Evolutionary conservation across 1,140 invertebrate genomes (phyloP), one percentile per base, ranked within the genome.

Genomic region (Bombus haemorrhoidalis): DNA sequence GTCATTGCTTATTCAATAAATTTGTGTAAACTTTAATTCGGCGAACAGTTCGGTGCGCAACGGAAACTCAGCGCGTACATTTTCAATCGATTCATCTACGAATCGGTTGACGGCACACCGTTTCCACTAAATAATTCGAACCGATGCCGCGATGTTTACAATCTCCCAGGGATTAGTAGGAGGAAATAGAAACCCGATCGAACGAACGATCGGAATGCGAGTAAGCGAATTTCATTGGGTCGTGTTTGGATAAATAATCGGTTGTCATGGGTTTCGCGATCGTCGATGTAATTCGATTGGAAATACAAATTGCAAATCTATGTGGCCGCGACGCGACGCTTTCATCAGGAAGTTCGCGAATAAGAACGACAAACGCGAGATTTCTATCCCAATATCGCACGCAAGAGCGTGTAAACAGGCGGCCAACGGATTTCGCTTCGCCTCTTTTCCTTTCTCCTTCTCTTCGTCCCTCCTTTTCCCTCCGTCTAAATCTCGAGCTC

Each of bases 321-420:
- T 22, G 47, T 53, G 18, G 6, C 6, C 18, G 18, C 6, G 47
- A 22, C 6, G 22, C 47, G 47, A 71, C 53, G 69, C 73, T 89
- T 66, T 87, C 82, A 81, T 77, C 57, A 34, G 76, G 72, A 88
- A 89, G 73, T 81, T 71, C 5, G 68, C 64, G 47, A 77, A 81
- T 66, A 66, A n/a, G 62, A 76, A 85, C 18, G 41, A 53, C 62
- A 79, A 86, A 83, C 37, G 9, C 57, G 34, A 43, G 34, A 74
- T 57, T 32, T 82, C 79, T 85, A 77, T 77, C 32, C 22, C 39
- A 39, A 59, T 69, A 69, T 88, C 73, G 53, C 66, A 34, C n/a
- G 82, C 37, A 10, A 28, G 18, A n/a, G 8, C 25, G 15, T 22
- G 66, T 28, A 39, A 72, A 57, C 53, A 69, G 53, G 12, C 69